A percentile compares a stretch with the other conserved stretches of the same genome.
phyloP scores from a whole-genome alignment of 2,888 invertebrate species.

The Drosophila sordidapex region DNA sequence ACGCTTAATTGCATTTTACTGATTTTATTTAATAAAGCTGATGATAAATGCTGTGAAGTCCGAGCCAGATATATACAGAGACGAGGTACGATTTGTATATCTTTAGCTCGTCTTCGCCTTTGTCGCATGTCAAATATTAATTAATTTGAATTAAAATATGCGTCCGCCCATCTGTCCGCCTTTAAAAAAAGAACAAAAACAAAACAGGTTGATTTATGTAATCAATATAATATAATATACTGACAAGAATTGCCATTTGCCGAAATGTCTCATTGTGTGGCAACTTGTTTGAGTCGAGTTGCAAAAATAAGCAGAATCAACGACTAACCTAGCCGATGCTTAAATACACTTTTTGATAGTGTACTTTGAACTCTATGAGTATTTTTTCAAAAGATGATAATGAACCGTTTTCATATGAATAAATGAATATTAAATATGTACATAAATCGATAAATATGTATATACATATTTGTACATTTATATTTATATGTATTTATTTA shows the following conservation, averaged over 20 bases:
- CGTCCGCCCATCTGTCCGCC: slow-evolving; percentile 26
- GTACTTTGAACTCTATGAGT: neutral
- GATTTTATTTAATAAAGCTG: slow-evolving; percentile 6
- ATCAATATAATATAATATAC: slow-evolving; percentile 68
- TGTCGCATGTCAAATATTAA: slow-evolving; percentile 48
- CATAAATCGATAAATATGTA: neutral
- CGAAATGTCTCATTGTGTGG: slow-evolving; percentile 61
- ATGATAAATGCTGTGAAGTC: slow-evolving; percentile 28
- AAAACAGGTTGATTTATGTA: slow-evolving; percentile 67
- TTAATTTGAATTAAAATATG: slow-evolving; percentile 37
- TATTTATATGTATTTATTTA: neutral
- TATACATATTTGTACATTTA: neutral
- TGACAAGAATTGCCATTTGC: slow-evolving; percentile 57
- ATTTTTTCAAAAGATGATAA: neutral
- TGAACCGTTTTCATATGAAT: neutral
- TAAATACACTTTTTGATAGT: slow-evolving; percentile 17
- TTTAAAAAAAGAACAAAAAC: slow-evolving; percentile 32
- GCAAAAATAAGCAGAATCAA: slow-evolving; percentile 13
- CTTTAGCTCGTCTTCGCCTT: slow-evolving; percentile 42
- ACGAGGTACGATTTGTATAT: slow-evolving; percentile 7
- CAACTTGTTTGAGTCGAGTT: slow-evolving; percentile 64
- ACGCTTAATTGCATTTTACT: slow-evolving; percentile 63
- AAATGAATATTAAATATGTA: neutral
- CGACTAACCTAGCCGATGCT: neutral
- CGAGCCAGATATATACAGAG: slow-evolving; percentile 9